phyloP scores from a whole-genome alignment of 2,113 vertebrate species.

The Sinocyclocheilus anshuiensis region DNA sequence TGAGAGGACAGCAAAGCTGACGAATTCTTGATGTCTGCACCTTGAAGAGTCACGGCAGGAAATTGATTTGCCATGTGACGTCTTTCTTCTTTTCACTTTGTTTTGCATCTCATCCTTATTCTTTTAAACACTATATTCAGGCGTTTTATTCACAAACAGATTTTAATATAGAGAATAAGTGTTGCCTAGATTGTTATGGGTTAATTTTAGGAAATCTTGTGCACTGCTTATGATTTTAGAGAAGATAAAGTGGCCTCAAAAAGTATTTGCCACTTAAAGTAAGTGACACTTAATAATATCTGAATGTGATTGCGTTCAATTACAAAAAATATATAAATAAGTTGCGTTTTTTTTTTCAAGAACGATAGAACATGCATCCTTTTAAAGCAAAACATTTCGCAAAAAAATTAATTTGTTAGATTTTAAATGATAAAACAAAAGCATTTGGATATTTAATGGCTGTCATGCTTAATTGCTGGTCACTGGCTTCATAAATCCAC shows the following conservation, averaged over 20 bases:
- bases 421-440: too few relatives aligned
- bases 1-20: constrained; percentile 28
- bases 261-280: not conserved
- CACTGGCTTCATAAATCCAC: not conserved
- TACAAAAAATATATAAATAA: not conserved
- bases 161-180: not conserved
- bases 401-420: not conserved
- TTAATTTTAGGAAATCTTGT: not conserved
- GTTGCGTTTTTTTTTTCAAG: not conserved
- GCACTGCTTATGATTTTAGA: not conserved
- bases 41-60: constrained; percentile 3
- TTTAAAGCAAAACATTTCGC: not conserved
- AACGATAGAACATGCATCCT: not conserved
- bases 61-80: constrained; percentile 20
- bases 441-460: not conserved
- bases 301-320: not conserved
- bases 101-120: not conserved
- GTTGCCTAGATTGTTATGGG: not conserved
- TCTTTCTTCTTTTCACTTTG: constrained; percentile 1
- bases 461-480: not conserved
- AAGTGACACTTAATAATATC: not conserved
- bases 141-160: not conserved
- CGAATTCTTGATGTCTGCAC: constrained; percentile 3
- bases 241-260: not conserved
- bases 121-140: not conserved